Base-by-base conservation (phyloP, 1,140 invertebrate genomes). In the Sycophaga agraensis region DNA sequence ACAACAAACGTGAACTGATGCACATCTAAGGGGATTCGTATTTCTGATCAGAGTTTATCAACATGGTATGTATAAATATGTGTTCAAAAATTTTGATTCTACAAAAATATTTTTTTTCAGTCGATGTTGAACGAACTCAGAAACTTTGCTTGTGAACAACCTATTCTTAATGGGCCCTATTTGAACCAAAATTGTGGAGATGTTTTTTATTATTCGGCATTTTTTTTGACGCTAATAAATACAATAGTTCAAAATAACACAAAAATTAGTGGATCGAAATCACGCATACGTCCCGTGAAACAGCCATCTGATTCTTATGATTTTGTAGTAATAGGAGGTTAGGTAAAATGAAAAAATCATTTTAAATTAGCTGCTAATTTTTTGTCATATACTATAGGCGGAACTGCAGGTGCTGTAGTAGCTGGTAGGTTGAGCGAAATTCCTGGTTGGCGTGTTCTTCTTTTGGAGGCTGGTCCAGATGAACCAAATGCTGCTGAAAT, bases 291-390 rank as follows among this genome's bases (percentile, higher is more conserved):
- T 0, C 74, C 77, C 0, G 42, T 66, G 31, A 11, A 43, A 0
- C 46, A 5, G 0, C 76, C 77, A 0, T 64, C 65, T 11, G 0
- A 5, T 2, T 67, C 61, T 57, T 91, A 92, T 72, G 90, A 91
- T 77, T 92, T 91, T 78, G 88, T 92, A 63, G 85, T 92, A 14
- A 86, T 95, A 45, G 93, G 93, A 5, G 90, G 84, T 54, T 86
- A 86, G 85, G n/a, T 31, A 31, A 31, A 31, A 31, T 31, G 28
- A 11, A 31, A 31, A 31, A 24, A 14, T 39, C 7, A 39, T 54
- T 40, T 40, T 16, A 19, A 11, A 19, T 40, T 12, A 39, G 14
- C 37, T 16, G 37, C 8, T 16, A 11, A 45, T 12, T 14, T 22
- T 45, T 45, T 12, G 21, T 31, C 4, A 6, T 31, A 45, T 45